Evolutionary conservation across 2,888 invertebrate genomes (phyloP).

Genomic region (Endotricha flammealis): DNA sequence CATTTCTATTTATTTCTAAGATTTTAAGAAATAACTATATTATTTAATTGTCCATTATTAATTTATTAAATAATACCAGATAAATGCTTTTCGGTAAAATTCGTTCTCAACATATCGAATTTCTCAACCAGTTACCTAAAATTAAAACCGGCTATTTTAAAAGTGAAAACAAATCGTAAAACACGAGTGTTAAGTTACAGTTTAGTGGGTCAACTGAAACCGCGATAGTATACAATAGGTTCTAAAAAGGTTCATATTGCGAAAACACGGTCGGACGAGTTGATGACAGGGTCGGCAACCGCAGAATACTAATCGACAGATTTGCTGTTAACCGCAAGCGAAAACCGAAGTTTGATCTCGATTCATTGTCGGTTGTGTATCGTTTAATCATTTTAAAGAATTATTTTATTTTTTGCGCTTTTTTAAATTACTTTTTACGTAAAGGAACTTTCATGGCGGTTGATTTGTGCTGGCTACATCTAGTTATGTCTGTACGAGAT

Average conservation of each 20-base stretch:
- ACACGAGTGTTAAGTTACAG: conserved; percentile 21
- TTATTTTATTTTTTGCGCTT: no score
- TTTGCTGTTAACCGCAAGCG: conserved; percentile 51
- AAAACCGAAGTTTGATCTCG: conserved; percentile 21
- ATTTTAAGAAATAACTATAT: no score
- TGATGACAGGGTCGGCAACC: conserved; percentile 48
- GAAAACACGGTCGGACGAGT: conserved; percentile 47
- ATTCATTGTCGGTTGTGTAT: conserved; percentile 10
- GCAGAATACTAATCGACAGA: conserved; percentile 60
- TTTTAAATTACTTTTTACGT: no score
- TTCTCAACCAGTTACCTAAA: not conserved
- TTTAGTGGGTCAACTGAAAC: conserved; percentile 25
- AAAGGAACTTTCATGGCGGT: no score
- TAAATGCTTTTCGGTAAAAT: no score
- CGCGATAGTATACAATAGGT: conserved; percentile 37
- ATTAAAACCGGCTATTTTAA: not conserved
- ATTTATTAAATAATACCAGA: no score
- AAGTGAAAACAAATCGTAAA: conserved; percentile 9
- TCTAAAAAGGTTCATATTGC: conserved; percentile 40
- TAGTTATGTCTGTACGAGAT: no score
- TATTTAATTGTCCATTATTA: no score
- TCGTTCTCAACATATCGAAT: no score
- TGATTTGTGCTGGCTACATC: no score
- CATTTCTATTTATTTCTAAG: no score
- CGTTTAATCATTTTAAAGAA: conserved; percentile 6